Evolutionary conservation across 2,888 invertebrate genomes (phyloP).

Genomic region (Blera fallax): DNA sequence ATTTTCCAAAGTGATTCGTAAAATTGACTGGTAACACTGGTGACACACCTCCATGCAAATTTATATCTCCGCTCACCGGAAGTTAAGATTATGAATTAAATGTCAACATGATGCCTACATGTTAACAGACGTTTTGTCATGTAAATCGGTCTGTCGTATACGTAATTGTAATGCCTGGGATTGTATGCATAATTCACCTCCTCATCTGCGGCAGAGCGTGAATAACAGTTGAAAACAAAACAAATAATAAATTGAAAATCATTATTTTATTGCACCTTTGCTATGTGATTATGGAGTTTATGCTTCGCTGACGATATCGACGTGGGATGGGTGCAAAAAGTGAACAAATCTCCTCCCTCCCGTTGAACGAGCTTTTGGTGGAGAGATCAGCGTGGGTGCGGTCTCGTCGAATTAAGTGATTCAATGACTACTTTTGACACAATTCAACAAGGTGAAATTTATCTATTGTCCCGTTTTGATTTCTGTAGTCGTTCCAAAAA

Average conservation of each 20-base stretch:
- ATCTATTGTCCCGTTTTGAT: constrained; percentile 46
- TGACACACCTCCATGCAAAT: not conserved
- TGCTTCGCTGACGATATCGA: constrained; percentile 63
- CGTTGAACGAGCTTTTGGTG: not conserved
- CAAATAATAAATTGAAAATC: constrained; percentile 67
- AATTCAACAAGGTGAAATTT: constrained; percentile 64
- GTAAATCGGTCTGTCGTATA: constrained; percentile 61
- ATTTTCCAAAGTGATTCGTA: not conserved
- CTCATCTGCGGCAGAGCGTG: constrained; percentile 64
- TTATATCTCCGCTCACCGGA: constrained; percentile 42
- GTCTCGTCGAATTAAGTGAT: constrained; percentile 64
- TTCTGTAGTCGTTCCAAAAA: constrained; percentile 7
- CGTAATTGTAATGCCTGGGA: constrained; percentile 53
- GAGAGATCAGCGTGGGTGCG: constrained; percentile 56
- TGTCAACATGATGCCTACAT: constrained; percentile 46
- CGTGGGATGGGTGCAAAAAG: constrained; percentile 63
- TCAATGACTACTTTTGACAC: constrained; percentile 66
- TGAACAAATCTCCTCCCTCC: constrained; percentile 8
- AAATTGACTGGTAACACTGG: not conserved
- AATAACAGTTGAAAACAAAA: constrained; percentile 63
- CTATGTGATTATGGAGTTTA: constrained; percentile 39
- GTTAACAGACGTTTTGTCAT: constrained; percentile 70
- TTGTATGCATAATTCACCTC: constrained; percentile 66
- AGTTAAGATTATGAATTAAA: constrained; percentile 67
- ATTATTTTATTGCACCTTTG: constrained; percentile 69